Evolutionary conservation across 2,113 vertebrate genomes (phyloP).

Genomic region (Muntiacus reevesi): DNA sequence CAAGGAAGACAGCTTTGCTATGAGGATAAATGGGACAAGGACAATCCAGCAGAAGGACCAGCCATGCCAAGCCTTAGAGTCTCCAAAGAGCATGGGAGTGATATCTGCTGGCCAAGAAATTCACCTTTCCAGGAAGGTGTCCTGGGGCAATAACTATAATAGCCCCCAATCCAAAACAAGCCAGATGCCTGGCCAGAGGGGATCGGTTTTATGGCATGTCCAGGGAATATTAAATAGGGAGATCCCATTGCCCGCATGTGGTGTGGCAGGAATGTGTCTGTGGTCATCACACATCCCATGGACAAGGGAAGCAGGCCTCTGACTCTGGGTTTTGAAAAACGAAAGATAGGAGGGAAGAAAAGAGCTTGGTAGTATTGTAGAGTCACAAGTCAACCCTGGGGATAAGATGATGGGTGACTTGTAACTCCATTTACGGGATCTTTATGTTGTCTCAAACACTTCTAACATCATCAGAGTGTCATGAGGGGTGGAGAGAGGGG

Average conservation of each 20-base stretch:
- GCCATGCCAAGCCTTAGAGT: not conserved
- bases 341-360: not conserved
- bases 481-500: not conserved
- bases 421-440: not conserved
- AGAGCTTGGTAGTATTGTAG: fast-evolving
- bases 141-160: not conserved
- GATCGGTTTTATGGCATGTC: fast-evolving
- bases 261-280: fast-evolving
- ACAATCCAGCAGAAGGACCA: not conserved
- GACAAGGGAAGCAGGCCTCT: fast-evolving
- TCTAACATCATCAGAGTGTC: not conserved
- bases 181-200: not conserved
- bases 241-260: not conserved
- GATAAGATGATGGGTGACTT: not conserved
- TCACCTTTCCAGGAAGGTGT: not conserved
- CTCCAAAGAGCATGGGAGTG: fast-evolving
- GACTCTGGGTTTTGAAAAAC: not conserved
- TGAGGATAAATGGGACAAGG: not conserved
- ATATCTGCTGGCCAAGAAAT: not conserved
- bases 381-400: too few species aligned
- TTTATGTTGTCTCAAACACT: not conserved
- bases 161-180: not conserved
- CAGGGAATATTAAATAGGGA: not conserved
- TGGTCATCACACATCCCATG: fast-evolving
- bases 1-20: fast-evolving